Conservation (phyloP, 2,888 invertebrate genomes). For the Dorcus parallelipipedus region DNA sequence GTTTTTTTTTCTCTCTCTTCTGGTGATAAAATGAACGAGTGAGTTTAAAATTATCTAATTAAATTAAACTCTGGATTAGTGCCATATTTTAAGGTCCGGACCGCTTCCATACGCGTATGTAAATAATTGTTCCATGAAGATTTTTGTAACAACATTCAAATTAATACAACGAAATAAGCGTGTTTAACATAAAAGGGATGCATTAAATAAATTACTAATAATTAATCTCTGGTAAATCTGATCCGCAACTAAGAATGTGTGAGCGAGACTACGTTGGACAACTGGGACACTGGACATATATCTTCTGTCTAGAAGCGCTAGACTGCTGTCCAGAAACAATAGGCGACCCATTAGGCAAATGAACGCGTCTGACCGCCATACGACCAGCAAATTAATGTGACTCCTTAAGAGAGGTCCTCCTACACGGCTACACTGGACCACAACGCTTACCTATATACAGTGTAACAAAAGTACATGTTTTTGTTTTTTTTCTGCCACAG, state of each 20-base stretch:
- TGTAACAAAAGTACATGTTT: slow-evolving; percentile 35
- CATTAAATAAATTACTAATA: slow-evolving; percentile 16
- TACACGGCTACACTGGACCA: slow-evolving; percentile 21
- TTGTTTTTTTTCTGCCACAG: slow-evolving; percentile 13
- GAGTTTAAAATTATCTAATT: too few species aligned
- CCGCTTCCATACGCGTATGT: not conserved
- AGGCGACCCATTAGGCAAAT: slow-evolving; percentile 49
- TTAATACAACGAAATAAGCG: slow-evolving; percentile 9
- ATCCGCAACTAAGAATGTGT: slow-evolving; percentile 24
- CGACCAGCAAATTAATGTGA: slow-evolving; percentile 24
- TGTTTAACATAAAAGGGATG: slow-evolving; percentile 14
- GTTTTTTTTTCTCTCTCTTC: too few species aligned
- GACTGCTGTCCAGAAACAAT: slow-evolving; percentile 48
- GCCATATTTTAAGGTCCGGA: too few species aligned
- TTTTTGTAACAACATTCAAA: not conserved
- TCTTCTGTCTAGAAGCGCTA: slow-evolving; percentile 44
- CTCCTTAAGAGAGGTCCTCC: slow-evolving; percentile 10
- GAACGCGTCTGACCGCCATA: slow-evolving; percentile 39
- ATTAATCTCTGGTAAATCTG: slow-evolving; percentile 15
- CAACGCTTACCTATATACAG: slow-evolving; percentile 38
- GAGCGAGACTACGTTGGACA: slow-evolving; percentile 29
- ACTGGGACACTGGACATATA: slow-evolving; percentile 40
- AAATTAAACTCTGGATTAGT: too few species aligned
- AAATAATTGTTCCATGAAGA: not conserved
- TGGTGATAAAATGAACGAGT: too few species aligned